Percentiles rank a stretch among this genome's conserved stretches.
Evolutionary conservation across 2,888 invertebrate species (phyloP).

Genomic region (Scaptomyza reducta): DNA sequence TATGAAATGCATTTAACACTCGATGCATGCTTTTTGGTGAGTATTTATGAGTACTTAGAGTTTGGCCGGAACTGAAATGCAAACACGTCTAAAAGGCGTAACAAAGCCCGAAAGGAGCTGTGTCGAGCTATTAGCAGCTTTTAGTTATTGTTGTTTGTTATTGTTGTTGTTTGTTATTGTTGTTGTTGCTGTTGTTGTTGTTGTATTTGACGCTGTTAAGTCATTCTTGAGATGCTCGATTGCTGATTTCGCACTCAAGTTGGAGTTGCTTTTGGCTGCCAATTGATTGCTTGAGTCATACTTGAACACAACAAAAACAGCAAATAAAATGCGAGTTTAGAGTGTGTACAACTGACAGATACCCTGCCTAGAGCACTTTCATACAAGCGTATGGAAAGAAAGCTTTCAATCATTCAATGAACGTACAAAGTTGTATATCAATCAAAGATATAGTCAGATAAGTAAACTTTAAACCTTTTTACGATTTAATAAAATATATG

Average conservation of each 20-base stretch:
- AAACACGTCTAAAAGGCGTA: slow-evolving; percentile 49
- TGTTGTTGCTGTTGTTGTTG: not conserved
- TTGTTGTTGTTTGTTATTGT: slow-evolving; percentile 32
- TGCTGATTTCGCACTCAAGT: slow-evolving; percentile 68
- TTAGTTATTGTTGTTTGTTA: slow-evolving; percentile 39
- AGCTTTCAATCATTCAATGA: no score
- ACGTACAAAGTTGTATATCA: no score
- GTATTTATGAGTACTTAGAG: slow-evolving; percentile 10
- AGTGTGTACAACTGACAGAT: not conserved
- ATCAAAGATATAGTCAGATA: no score
- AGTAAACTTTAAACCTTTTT: no score
- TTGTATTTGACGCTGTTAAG: slow-evolving; percentile 68
- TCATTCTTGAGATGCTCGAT: slow-evolving; percentile 76
- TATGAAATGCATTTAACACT: slow-evolving; percentile 75
- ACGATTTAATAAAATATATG: no score
- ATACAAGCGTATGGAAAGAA: no score
- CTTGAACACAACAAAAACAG: slow-evolving; percentile 55
- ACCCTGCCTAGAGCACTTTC: not conserved
- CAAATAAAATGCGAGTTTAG: not conserved
- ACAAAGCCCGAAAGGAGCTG: slow-evolving; percentile 30
- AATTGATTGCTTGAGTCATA: slow-evolving; percentile 79
- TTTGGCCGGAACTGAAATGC: slow-evolving; percentile 44
- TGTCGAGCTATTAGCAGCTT: slow-evolving; percentile 62
- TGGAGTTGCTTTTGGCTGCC: slow-evolving; percentile 50
- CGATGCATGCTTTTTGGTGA: slow-evolving; percentile 6